Conservation (phyloP, 2,888 invertebrate species). For the Chymomyza amoena region DNA sequence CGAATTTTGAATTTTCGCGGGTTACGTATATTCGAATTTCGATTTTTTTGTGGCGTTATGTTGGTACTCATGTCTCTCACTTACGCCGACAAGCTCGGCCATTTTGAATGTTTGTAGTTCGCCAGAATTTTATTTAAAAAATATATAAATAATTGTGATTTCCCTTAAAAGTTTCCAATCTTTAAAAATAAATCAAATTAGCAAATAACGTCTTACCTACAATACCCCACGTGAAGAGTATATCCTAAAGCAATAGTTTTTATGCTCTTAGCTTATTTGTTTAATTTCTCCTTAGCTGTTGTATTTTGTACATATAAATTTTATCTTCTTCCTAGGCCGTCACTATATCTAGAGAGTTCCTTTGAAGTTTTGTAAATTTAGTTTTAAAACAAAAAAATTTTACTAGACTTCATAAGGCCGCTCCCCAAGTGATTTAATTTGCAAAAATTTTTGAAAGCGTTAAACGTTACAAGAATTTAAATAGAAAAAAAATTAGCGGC, state of each 20-base stretch:
- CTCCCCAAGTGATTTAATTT: not conserved
- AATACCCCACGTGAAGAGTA: not conserved
- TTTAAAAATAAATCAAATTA: too few species aligned
- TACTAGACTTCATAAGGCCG: not conserved
- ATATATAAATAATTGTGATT: too few species aligned
- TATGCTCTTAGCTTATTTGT: constrained; percentile 61
- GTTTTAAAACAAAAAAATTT: not conserved
- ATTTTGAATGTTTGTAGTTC: too few species aligned
- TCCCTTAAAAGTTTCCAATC: too few species aligned
- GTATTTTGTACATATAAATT: constrained; percentile 64
- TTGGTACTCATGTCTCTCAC: too few species aligned
- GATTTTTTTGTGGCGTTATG: too few species aligned
- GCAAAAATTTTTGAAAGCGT: constrained; percentile 38
- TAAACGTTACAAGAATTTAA: constrained; percentile 43
- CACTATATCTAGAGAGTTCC: not conserved
- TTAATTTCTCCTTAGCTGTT: constrained; percentile 57
- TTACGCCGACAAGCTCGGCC: too few species aligned
- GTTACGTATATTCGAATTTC: too few species aligned
- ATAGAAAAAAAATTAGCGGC: constrained; percentile 28
- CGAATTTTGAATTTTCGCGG: too few species aligned
- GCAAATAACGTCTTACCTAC: not conserved
- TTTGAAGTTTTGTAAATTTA: not conserved
- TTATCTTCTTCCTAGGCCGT: constrained; percentile 33
- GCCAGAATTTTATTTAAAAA: too few species aligned
- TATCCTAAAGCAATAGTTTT: not conserved